Base-by-base conservation (phyloP, 2,888 invertebrate genomes). In the Morpho achilles region DNA sequence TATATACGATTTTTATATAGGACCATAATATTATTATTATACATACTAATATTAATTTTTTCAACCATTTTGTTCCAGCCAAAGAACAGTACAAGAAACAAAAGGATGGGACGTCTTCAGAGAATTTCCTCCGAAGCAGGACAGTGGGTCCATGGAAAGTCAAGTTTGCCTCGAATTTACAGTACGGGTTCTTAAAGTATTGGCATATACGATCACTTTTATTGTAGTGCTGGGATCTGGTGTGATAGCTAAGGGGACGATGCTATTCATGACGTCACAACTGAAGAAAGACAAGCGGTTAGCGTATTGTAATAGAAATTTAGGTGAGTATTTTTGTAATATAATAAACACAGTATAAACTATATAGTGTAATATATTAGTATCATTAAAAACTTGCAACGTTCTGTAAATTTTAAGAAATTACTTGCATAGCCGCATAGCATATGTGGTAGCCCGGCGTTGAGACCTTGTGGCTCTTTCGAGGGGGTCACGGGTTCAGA, bases 61-160 rank as follows among this genome's bases (percentile, higher is more conserved):
- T 32, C 32, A 40, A 54, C 56, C 42, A 61, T 66, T 67, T 65
- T 58, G 67, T 91, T 93, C 46, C 91, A 96, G 96, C 79, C 95
- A 95, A 86, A 92, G 96, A 76, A 96, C 96, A 63, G 94, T 96
- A 71, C 94, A 94, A 76, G 96, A 96, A 83, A 96, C 96, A 71
- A 97, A 97, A 94, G 96, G 95, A 94, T 98, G 98, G 98, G 98
- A 98, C 93, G 97, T 98, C 61, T 98, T 98, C 91, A 92, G 97
- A 77, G 95, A 97, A 84, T 95, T 97, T 69, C 98, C 98, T 8
- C 95, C 95, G 71, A 96, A 97, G 85, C 94, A 94, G 86, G 96
- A 96, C 87, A 95, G 95, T 69, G 96, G 96, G 66, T 97, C 97
- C 54, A 96, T 96, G 93, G 96, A 96, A 70, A 96, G 94, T 79